Conservation (phyloP, 2,888 invertebrate genomes). For the Microchrysa polita region DNA sequence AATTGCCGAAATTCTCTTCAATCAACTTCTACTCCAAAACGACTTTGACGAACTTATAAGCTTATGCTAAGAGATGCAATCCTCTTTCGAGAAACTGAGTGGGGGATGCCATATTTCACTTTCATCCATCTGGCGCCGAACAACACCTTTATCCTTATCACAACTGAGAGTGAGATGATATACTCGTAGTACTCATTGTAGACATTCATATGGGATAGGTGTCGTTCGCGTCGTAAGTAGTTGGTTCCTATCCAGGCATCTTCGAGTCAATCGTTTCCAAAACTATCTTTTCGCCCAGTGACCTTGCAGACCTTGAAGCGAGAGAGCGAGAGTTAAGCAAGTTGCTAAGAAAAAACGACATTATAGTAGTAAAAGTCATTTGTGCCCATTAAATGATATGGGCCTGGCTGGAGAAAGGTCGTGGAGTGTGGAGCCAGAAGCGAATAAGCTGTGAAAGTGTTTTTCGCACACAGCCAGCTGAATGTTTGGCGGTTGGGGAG, state of each 20-base stretch:
- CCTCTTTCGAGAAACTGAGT: too few relatives aligned
- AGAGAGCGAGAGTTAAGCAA: background rate
- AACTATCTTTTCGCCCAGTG: background rate
- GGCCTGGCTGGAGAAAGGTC: too few relatives aligned
- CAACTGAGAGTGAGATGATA: too few relatives aligned
- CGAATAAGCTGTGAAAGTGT: slow-evolving; percentile 3
- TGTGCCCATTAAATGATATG: background rate
- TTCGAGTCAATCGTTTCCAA: background rate
- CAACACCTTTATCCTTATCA: background rate
- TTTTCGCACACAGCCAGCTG: background rate
- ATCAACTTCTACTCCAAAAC: too few relatives aligned
- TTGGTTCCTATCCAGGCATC: background rate
- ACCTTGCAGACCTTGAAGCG: too few relatives aligned
- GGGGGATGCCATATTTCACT: background rate
- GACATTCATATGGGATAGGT: background rate
- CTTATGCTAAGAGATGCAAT: too few relatives aligned
- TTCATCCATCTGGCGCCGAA: slow-evolving; percentile 3
- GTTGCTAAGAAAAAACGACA: background rate
- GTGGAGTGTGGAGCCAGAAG: background rate
- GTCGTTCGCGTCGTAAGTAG: background rate
- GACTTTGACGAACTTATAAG: too few relatives aligned
- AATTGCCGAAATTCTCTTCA: too few relatives aligned
- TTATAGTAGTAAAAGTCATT: background rate
- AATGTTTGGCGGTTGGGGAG: background rate
- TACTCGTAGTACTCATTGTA: too few relatives aligned